Percentiles rank a stretch among this genome's conserved stretches.
These are phyloP conservation scores for Pangasianodon gigas DNA, from an alignment of 2,113 vertebrate species.

Conservation along the genomic window DNA sequence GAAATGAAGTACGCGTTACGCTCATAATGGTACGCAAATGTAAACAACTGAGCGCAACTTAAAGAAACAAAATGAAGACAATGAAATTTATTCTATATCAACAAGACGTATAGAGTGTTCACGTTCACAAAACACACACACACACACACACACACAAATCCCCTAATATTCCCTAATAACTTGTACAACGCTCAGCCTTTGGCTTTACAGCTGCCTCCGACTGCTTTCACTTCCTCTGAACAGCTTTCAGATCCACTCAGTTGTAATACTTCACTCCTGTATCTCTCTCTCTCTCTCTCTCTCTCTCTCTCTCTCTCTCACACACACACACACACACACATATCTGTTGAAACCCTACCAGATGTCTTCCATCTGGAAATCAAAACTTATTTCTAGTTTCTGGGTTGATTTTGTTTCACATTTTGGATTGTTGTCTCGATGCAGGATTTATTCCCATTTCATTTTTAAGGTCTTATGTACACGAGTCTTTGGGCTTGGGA, in stretches of 20 bases:
- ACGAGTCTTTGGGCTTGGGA: too few species aligned
- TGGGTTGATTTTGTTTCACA: background rate
- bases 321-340: background rate
- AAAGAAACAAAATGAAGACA: background rate
- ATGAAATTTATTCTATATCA: too few species aligned
- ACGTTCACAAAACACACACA: too few species aligned
- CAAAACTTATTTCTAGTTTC: background rate
- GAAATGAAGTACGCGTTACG: background rate
- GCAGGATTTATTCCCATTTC: background rate
- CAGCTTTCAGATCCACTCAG: background rate
- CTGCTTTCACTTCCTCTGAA: background rate
- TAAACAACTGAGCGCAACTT: too few species aligned
- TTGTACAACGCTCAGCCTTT: background rate
- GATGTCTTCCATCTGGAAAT: constrained; percentile 4
- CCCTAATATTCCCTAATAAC: background rate
- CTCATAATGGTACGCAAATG: too few species aligned
- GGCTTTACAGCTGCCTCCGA: background rate
- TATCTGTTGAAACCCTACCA: background rate
- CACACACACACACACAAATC: too few species aligned
- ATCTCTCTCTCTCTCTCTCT: background rate
- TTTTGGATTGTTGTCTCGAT: background rate
- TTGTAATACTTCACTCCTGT: background rate
- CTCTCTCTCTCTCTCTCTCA: background rate
- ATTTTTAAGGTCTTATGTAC: background rate
- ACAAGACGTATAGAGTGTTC: too few species aligned